These are phyloP conservation scores for Oligia strigilis DNA, from an alignment of 2,888 invertebrate species.

Conservation along the genomic window DNA sequence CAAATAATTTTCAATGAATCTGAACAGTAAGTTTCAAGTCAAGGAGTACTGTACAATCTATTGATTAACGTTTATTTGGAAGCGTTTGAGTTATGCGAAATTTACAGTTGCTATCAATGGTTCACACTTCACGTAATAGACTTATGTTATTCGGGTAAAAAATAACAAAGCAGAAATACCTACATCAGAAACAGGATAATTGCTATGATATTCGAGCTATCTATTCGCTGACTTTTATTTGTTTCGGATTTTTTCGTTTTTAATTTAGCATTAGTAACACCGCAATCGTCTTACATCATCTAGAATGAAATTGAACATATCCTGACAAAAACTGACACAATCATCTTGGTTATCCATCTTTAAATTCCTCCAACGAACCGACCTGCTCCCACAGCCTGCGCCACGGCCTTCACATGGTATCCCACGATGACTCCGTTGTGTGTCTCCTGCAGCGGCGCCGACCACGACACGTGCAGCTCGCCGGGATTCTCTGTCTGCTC, in stretches of 20 bases:
- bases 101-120: background rate
- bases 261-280: background rate
- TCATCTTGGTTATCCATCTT: background rate
- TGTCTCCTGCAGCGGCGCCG: constrained; percentile 82
- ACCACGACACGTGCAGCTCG: constrained; percentile 84
- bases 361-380: constrained; percentile 1
- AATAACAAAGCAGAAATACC: background rate
- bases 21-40: too few species aligned
- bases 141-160: background rate
- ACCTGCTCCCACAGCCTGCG: constrained; percentile 82
- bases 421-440: constrained; percentile 85
- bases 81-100: background rate
- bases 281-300: background rate
- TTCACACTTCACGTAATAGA: background rate
- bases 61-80: background rate
- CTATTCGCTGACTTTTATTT: background rate
- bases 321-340: background rate
- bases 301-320: background rate
- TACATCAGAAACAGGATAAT: background rate
- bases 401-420: constrained; percentile 85
- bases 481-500: constrained; percentile 85
- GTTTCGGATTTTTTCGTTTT: background rate
- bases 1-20: background rate
- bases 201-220: background rate
- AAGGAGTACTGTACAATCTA: background rate